Conservation (phyloP, 2,797 vertebrate species). For the Siniperca undulata region DNA sequence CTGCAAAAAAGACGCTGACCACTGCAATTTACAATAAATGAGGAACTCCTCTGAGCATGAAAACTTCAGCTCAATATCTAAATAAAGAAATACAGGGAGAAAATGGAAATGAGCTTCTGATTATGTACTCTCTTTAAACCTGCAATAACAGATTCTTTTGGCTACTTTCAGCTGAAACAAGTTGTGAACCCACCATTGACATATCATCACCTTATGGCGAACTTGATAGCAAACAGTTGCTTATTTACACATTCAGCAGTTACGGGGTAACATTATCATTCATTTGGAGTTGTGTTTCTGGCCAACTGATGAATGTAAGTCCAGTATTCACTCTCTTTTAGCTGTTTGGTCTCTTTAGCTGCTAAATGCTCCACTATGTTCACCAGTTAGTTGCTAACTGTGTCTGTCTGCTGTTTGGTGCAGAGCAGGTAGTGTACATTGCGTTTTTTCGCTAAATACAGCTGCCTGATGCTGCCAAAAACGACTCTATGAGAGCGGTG, state of each 20-base stretch:
- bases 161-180: background rate
- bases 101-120: background rate
- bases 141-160: background rate
- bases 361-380: background rate
- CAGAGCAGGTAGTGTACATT: background rate
- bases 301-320: background rate
- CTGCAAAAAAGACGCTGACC: background rate
- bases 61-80: background rate
- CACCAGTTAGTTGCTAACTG: background rate
- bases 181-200: background rate
- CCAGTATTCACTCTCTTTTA: background rate
- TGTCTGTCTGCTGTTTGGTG: background rate
- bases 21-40: background rate
- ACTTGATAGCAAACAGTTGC: background rate
- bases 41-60: background rate
- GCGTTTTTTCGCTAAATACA: background rate
- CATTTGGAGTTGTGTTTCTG: background rate
- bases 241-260: background rate
- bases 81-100: background rate
- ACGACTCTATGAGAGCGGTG: background rate
- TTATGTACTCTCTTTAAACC: background rate
- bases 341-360: too few relatives aligned
- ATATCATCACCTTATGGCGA: background rate
- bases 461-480: background rate
- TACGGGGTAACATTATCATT: background rate